Conservation (phyloP, 1,140 invertebrate species). For the Aphis gossypii region DNA sequence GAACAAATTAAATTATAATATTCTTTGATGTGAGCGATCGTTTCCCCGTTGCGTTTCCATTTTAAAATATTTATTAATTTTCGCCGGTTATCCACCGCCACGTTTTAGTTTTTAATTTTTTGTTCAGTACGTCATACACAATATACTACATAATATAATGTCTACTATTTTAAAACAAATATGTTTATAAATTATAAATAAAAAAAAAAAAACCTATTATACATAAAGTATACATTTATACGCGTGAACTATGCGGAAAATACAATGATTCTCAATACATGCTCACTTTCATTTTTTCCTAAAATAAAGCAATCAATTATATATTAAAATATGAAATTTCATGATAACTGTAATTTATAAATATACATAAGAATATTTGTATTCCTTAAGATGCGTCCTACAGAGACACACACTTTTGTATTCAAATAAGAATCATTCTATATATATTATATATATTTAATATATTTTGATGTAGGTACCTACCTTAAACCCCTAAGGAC, state of each 20-base stretch:
- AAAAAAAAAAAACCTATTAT: not conserved
- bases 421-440: too few species aligned
- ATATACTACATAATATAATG: not conserved
- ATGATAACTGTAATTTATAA: too few species aligned
- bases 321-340: too few species aligned
- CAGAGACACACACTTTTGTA: too few species aligned
- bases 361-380: too few species aligned
- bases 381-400: too few species aligned
- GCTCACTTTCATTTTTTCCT: too few species aligned
- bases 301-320: too few species aligned
- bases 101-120: not conserved
- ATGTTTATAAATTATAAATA: not conserved
- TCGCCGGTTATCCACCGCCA: not conserved
- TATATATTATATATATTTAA: too few species aligned
- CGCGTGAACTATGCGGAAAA: not conserved
- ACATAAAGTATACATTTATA: not conserved
- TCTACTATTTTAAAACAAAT: not conserved
- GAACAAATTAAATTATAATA: not conserved
- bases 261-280: not conserved
- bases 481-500: too few species aligned
- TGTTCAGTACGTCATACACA: not conserved
- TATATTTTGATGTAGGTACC: too few species aligned
- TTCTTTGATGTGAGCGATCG: not conserved
- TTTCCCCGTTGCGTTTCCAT: not conserved
- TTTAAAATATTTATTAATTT: slow-evolving; percentile 13